These are phyloP conservation scores for Thunnus thynnus DNA, from an alignment of 2,113 vertebrate species.

Conservation along the genomic window DNA sequence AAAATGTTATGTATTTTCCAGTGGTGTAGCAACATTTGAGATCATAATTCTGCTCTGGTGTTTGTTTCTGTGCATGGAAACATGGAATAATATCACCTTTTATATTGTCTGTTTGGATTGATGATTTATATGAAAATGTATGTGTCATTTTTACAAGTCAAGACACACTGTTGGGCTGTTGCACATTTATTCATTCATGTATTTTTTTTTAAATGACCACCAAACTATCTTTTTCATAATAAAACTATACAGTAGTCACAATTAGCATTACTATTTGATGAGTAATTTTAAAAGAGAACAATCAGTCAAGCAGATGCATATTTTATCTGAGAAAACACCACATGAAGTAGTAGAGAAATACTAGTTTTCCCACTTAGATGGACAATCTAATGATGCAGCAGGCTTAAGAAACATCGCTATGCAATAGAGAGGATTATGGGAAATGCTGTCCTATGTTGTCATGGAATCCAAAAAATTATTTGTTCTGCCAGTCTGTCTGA, in stretches of 20 bases:
- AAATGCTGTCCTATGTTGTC: conserved; percentile 8
- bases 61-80: no score
- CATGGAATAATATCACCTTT: background rate
- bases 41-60: background rate
- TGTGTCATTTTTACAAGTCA: no score
- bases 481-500: conserved; percentile 20
- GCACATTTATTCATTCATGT: no score
- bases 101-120: background rate
- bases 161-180: no score
- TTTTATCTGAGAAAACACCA: background rate
- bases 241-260: background rate
- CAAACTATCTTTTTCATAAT: background rate
- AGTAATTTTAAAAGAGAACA: background rate
- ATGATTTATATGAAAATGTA: background rate
- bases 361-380: background rate
- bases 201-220: background rate
- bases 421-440: background rate
- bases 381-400: conserved; percentile 1
- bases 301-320: background rate
- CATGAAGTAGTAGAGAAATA: background rate
- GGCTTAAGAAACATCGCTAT: conserved; percentile 4
- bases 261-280: background rate
- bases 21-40: background rate
- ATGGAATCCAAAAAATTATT: conserved; percentile 28
- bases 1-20: background rate